phyloP scores from a whole-genome alignment of 1,140 invertebrate genomes.

The Propsilocerus akamusi region DNA sequence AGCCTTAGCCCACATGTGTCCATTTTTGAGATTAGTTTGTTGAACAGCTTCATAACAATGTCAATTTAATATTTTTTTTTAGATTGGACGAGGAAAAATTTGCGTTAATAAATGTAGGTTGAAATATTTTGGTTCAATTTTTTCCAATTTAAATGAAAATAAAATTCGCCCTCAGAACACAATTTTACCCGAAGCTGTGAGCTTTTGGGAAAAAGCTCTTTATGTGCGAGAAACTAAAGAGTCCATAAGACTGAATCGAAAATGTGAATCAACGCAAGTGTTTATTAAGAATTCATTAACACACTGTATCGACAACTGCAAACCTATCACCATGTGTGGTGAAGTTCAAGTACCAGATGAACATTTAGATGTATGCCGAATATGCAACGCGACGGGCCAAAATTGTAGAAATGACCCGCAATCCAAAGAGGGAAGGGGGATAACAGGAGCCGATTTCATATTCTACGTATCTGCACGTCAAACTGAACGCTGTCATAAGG shows the following conservation, averaged over 20 bases:
- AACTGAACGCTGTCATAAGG: constrained; percentile 76
- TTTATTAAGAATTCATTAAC: constrained; percentile 64
- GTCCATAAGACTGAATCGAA: constrained; percentile 70
- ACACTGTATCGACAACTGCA: constrained; percentile 78
- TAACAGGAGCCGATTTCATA: constrained; percentile 81
- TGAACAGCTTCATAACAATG: too few relatives aligned
- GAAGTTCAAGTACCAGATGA: constrained; percentile 80
- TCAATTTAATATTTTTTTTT: constrained; percentile 25
- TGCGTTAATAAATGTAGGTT: constrained; percentile 72
- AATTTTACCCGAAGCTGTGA: constrained; percentile 74
- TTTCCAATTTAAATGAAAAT: constrained; percentile 4
- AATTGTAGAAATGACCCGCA: constrained; percentile 36
- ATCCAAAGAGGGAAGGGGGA: constrained; percentile 39
- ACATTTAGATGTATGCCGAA: constrained; percentile 51
- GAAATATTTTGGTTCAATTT: constrained; percentile 4
- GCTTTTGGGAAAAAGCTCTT: constrained; percentile 82
- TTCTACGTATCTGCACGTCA: constrained; percentile 92
- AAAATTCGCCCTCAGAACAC: constrained; percentile 42
- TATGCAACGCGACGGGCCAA: constrained; percentile 68
- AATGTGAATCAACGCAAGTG: constrained; percentile 63
- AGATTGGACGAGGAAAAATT: constrained; percentile 65
- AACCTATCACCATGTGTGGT: constrained; percentile 74
- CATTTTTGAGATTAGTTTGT: too few relatives aligned
- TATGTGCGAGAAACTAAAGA: constrained; percentile 68
- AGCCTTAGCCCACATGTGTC: too few relatives aligned